phyloP scores from a whole-genome alignment of 2,888 invertebrate species.

The Papilio gigon region DNA sequence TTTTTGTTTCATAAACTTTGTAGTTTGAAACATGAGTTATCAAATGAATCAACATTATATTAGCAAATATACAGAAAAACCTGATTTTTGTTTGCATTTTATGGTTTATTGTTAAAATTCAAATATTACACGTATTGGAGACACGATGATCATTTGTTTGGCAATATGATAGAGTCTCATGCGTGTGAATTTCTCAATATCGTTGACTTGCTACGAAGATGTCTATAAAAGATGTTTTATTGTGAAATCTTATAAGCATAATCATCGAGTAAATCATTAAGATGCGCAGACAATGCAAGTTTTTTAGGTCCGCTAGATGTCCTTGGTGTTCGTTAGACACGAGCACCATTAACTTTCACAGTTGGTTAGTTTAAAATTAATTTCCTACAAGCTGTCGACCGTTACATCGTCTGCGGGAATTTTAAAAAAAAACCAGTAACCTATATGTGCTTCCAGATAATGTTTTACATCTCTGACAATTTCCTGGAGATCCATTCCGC shows the following conservation, averaged over 20 bases:
- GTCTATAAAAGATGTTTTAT: conserved; percentile 37
- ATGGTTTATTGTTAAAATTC: conserved; percentile 15
- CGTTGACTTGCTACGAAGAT: conserved; percentile 14
- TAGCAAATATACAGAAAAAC: not conserved
- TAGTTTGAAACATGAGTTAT: not conserved
- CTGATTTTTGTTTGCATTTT: conserved; percentile 11
- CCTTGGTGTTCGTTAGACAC: not conserved
- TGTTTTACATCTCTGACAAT: too few species aligned
- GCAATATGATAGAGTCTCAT: conserved; percentile 32
- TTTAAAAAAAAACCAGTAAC: too few species aligned
- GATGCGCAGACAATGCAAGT: conserved; percentile 18
- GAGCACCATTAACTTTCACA: not conserved
- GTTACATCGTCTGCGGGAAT: too few species aligned
- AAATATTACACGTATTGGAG: conserved; percentile 42
- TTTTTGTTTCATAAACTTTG: not conserved
- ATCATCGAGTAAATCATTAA: conserved; percentile 29
- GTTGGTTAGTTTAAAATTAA: not conserved
- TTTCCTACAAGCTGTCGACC: not conserved
- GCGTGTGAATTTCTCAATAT: conserved; percentile 34
- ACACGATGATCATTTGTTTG: conserved; percentile 32
- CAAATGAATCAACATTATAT: not conserved
- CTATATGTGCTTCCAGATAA: too few species aligned
- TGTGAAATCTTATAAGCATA: conserved; percentile 32
- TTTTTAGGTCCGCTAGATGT: conserved; percentile 12
- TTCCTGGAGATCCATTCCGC: too few species aligned